phyloP scores from a whole-genome alignment of 2,797 vertebrate species.

The Dryobates pubescens region DNA sequence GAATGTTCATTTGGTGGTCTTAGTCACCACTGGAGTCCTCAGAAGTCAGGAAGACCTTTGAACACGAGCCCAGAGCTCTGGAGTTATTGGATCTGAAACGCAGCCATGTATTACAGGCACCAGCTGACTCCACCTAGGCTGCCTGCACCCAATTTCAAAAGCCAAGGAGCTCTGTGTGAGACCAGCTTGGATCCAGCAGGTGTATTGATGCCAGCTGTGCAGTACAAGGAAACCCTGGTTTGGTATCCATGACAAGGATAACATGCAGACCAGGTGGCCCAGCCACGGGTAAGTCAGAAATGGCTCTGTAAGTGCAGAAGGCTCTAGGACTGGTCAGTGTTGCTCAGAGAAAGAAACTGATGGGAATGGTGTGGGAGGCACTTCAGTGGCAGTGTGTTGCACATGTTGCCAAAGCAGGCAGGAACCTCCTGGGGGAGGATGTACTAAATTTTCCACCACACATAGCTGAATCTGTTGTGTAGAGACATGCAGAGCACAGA shows the following conservation, averaged over 20 bases:
- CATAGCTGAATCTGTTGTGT: background rate
- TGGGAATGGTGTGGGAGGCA: background rate
- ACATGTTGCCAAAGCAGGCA: background rate
- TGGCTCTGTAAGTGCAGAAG: background rate
- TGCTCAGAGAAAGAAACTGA: background rate
- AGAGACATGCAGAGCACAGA: background rate
- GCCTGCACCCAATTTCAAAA: background rate
- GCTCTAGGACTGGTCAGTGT: background rate
- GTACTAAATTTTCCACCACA: background rate
- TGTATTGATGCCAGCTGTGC: background rate
- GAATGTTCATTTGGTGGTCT: background rate
- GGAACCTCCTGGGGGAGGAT: background rate
- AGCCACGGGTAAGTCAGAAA: background rate
- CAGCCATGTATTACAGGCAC: background rate
- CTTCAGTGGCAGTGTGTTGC: background rate
- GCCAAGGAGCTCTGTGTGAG: background rate
- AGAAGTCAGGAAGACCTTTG: background rate
- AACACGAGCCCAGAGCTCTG: background rate
- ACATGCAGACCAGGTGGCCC: background rate
- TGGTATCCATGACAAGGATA: background rate
- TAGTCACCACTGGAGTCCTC: background rate
- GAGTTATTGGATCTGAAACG: background rate
- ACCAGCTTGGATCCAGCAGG: background rate
- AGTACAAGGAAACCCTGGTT: background rate
- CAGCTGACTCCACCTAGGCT: background rate